Percentiles rank a stretch among this genome's conserved stretches.
These are phyloP conservation scores for Battus philenor DNA, from an alignment of 1,140 invertebrate species.

Conservation along the genomic window DNA sequence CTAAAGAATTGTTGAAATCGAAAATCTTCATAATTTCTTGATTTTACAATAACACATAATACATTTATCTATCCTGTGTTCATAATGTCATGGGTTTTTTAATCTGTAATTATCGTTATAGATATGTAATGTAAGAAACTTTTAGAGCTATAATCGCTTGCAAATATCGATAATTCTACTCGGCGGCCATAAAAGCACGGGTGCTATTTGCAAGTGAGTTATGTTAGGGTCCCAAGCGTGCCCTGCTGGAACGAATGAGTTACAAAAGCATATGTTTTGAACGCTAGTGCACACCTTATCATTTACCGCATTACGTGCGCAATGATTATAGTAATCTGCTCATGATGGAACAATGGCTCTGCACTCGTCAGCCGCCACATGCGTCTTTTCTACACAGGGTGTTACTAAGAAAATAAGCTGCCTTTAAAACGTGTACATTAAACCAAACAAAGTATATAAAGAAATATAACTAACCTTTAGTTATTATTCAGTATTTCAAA, in stretches of 20 bases:
- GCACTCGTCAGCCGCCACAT: conserved; percentile 52
- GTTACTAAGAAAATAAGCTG: conserved; percentile 21
- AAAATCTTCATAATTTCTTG: too few species aligned
- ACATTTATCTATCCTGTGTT: too few species aligned
- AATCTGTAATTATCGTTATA: too few species aligned
- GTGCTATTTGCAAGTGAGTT: conserved; percentile 10
- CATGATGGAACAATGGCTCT: conserved; percentile 63
- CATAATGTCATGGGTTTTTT: too few species aligned
- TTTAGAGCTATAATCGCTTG: too few species aligned
- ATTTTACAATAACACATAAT: too few species aligned
- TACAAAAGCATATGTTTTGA: conserved; percentile 73
- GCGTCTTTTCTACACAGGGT: conserved; percentile 35
- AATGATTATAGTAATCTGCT: conserved; percentile 74
- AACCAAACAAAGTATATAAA: too few species aligned
- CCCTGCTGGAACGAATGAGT: conserved; percentile 58
- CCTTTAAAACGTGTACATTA: too few species aligned
- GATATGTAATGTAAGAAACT: too few species aligned
- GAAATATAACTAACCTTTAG: too few species aligned
- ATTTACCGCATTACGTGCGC: conserved; percentile 69
- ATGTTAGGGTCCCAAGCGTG: conserved; percentile 23
- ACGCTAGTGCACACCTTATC: conserved; percentile 64
- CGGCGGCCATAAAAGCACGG: conserved; percentile 2
- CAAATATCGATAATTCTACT: conserved; percentile 2
- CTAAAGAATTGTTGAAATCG: too few species aligned
- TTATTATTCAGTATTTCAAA: too few species aligned